phyloP scores from a whole-genome alignment of 2,888 invertebrate species.

The Rotaria sp. region DNA sequence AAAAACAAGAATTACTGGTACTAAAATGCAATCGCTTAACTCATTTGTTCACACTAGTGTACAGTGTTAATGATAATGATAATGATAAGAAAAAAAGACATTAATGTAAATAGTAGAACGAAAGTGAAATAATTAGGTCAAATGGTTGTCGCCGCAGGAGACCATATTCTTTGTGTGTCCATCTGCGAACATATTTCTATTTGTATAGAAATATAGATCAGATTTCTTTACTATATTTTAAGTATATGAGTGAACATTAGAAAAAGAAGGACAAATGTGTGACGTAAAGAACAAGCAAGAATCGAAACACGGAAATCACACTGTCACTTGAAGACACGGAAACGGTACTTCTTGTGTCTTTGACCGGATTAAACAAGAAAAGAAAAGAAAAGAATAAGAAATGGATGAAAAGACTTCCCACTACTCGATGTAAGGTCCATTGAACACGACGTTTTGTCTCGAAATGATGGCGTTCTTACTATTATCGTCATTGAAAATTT shows the following conservation, averaged over 20 bases:
- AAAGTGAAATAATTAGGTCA: constrained; percentile 5
- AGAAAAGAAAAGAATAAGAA: not conserved
- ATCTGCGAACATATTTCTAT: not conserved
- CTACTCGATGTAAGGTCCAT: not conserved
- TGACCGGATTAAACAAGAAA: not conserved
- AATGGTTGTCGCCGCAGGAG: not conserved
- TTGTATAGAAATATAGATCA: not conserved
- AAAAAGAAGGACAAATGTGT: not conserved
- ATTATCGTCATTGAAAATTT: not conserved
- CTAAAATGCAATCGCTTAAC: not conserved
- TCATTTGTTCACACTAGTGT: not conserved
- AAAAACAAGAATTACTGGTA: not conserved
- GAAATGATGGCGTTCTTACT: not conserved
- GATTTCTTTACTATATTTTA: not conserved
- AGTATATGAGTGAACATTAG: not conserved
- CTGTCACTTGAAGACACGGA: constrained; percentile 2
- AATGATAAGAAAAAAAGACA: not conserved
- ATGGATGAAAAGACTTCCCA: not conserved
- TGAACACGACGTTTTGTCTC: not conserved
- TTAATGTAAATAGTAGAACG: not conserved
- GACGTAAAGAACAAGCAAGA: not conserved
- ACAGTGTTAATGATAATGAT: not conserved
- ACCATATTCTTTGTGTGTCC: not conserved
- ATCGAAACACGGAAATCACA: not conserved
- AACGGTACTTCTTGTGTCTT: constrained; percentile 1